Evolutionary conservation across 1,140 invertebrate species (phyloP).

Genomic region (Leptonema lineaticorne): DNA sequence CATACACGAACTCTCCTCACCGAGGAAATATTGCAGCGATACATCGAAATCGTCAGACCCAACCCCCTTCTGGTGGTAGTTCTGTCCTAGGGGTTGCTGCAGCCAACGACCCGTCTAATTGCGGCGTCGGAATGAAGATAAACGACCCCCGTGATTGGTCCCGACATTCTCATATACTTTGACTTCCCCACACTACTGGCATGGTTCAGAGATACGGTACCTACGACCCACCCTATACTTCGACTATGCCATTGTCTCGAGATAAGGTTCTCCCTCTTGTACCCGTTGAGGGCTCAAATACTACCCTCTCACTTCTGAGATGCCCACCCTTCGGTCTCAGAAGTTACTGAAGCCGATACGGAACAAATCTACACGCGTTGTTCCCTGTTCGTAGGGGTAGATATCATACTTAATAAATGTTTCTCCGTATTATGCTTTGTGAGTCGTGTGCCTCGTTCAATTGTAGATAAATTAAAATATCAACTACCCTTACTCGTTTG

Average conservation of each 20-base stretch:
- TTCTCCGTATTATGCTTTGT: background rate
- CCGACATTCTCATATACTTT: constrained; percentile 45
- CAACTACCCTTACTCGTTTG: background rate
- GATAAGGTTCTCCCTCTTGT: constrained; percentile 12
- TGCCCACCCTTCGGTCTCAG: constrained; percentile 2
- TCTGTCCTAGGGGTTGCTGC: constrained; percentile 40
- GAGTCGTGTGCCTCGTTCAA: constrained; percentile 19
- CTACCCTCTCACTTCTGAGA: background rate
- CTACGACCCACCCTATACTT: background rate
- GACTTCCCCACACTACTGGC: constrained; percentile 40
- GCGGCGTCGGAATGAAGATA: constrained; percentile 63
- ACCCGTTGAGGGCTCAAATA: background rate
- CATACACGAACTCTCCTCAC: background rate
- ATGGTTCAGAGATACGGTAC: constrained; percentile 35
- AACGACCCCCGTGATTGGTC: constrained; percentile 57
- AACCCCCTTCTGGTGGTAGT: background rate
- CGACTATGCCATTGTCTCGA: constrained; percentile 9
- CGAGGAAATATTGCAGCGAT: constrained; percentile 39
- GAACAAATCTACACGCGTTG: constrained; percentile 36
- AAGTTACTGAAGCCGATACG: constrained; percentile 31
- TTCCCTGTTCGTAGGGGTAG: constrained; percentile 20
- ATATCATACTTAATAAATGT: constrained; percentile 33
- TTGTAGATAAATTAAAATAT: background rate
- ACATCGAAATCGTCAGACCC: constrained; percentile 10
- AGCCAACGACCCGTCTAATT: constrained; percentile 66